Evolutionary conservation across 2,797 vertebrate species (phyloP).

Genomic region (Chelmon rostratus): DNA sequence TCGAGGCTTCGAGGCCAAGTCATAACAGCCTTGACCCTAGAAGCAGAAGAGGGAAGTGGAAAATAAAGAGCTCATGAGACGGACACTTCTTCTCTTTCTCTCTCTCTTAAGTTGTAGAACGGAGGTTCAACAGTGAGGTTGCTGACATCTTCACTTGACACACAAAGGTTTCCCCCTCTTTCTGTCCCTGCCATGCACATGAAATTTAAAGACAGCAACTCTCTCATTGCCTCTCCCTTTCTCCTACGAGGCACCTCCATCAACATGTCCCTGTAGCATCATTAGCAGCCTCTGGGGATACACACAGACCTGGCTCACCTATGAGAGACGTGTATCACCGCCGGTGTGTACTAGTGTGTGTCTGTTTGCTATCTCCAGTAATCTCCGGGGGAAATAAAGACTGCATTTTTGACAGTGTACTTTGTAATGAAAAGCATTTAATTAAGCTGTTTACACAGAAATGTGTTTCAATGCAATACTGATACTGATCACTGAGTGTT

Average conservation of each 20-base stretch:
- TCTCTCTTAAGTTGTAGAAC: background rate
- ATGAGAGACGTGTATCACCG: conserved; percentile 8
- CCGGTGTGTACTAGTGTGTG: conserved; percentile 33
- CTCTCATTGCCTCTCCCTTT: conserved; percentile 1
- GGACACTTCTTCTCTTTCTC: background rate
- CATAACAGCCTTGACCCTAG: conserved; percentile 40
- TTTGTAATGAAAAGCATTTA: conserved; percentile 15
- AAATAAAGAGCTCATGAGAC: conserved; percentile 38
- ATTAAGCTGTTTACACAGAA: background rate
- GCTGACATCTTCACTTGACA: conserved; percentile 39
- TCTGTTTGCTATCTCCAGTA: conserved; percentile 7
- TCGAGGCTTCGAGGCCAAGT: conserved; percentile 15
- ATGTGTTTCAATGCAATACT: background rate
- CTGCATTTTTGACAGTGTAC: background rate
- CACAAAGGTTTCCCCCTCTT: background rate
- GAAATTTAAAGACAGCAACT: conserved; percentile 10
- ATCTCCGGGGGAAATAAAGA: too few relatives aligned
- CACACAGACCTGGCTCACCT: background rate
- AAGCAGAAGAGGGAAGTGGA: conserved; percentile 20
- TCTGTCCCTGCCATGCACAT: conserved; percentile 6
- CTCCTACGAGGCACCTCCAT: conserved; percentile 22
- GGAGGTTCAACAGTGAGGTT: conserved; percentile 12
- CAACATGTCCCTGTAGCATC: conserved; percentile 35
- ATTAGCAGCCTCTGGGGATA: conserved; percentile 39
- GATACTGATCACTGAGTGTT: background rate